Conservation (phyloP, 2,888 invertebrate genomes). For the Noctua comes region DNA sequence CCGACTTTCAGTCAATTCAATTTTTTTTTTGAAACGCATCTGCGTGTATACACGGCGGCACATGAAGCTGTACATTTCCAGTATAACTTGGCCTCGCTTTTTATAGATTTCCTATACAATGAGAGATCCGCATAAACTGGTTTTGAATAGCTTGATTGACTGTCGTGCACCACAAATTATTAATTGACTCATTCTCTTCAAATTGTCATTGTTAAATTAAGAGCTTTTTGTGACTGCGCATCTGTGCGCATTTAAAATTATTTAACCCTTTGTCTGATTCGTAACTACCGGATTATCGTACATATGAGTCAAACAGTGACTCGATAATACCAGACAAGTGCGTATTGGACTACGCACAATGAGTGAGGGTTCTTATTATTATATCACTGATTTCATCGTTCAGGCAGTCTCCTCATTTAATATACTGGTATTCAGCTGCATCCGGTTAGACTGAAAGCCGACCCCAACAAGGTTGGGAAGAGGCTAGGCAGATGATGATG, state of each 20-base stretch:
- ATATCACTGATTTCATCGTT: background rate
- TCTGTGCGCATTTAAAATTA: background rate
- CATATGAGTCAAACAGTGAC: conserved; percentile 9
- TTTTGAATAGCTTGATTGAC: too few relatives aligned
- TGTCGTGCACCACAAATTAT: background rate
- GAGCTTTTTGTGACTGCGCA: background rate
- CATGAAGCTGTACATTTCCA: too few relatives aligned
- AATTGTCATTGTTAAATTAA: background rate
- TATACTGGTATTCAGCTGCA: background rate
- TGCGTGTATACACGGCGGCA: background rate
- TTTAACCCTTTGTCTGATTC: background rate
- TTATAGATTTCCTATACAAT: too few relatives aligned
- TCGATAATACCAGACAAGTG: background rate
- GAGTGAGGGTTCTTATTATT: background rate
- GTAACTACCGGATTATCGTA: background rate
- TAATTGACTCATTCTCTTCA: background rate
- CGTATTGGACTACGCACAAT: background rate
- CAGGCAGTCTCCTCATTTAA: background rate
- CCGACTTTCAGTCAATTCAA: background rate
- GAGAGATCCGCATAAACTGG: too few relatives aligned
- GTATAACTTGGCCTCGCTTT: too few relatives aligned
- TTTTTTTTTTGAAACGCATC: background rate
- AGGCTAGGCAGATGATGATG: background rate
- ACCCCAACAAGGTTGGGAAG: background rate
- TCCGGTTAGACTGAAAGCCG: background rate